Conservation (phyloP, 1,140 invertebrate species). For the Halesus radiatus region DNA sequence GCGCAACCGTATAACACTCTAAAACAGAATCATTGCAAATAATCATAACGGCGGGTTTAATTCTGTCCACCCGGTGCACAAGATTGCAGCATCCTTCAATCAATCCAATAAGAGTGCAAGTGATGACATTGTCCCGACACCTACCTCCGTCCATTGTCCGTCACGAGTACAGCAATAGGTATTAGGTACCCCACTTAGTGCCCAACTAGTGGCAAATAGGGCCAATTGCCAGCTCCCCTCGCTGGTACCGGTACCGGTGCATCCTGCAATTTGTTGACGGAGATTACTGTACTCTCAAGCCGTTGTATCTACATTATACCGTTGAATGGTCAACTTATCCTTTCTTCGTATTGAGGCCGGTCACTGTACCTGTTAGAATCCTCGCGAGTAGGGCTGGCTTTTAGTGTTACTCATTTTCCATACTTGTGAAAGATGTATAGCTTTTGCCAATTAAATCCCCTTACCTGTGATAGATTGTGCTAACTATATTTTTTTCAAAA, state of each 20-base stretch:
- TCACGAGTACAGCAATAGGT: no score
- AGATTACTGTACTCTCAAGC: not conserved
- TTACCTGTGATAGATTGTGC: no score
- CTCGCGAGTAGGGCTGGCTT: not conserved
- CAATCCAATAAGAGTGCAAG: constrained; percentile 1
- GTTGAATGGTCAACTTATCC: no score
- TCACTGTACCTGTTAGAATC: not conserved
- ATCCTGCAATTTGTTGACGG: constrained; percentile 14
- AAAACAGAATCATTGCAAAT: no score
- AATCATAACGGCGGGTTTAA: no score
- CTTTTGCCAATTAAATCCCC: no score
- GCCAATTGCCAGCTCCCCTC: not conserved
- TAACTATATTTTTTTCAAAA: no score
- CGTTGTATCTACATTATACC: no score
- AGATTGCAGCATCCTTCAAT: constrained; percentile 18
- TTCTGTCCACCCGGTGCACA: not conserved
- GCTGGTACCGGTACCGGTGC: not conserved
- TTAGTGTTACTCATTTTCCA: not conserved
- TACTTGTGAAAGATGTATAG: no score
- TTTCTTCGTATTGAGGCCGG: constrained; percentile 9
- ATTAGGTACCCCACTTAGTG: not conserved
- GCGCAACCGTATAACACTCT: no score
- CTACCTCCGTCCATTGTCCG: no score
- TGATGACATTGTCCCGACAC: not conserved
- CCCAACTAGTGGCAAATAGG: constrained; percentile 12